Percentiles rank a stretch among this genome's conserved stretches.
These are phyloP conservation scores for Ondatra zibethicus DNA, from an alignment of 2,113 vertebrate genomes.

Conservation along the genomic window DNA sequence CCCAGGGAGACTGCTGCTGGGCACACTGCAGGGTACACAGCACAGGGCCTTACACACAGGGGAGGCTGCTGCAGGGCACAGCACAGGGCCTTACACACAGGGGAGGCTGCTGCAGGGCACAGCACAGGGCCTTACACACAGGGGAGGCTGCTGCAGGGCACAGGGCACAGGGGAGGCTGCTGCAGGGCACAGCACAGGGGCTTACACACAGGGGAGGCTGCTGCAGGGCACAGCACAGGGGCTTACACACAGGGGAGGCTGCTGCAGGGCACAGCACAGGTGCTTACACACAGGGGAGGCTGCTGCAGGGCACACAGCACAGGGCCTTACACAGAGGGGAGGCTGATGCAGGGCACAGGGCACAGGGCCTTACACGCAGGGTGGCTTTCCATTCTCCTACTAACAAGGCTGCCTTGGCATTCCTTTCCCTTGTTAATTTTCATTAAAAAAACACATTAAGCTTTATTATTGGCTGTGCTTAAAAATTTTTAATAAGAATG, in stretches of 20 bases:
- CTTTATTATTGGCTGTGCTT: slow-evolving; percentile 45
- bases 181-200: too few species aligned
- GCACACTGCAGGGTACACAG: background rate
- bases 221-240: too few species aligned
- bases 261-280: too few species aligned
- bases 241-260: too few species aligned
- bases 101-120: too few species aligned
- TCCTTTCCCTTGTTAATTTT: slow-evolving; percentile 51
- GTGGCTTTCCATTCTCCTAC: background rate
- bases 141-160: too few species aligned
- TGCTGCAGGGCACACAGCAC: background rate
- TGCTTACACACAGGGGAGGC: background rate
- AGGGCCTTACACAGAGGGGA: too few species aligned
- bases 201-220: too few species aligned
- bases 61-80: background rate
- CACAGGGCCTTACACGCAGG: background rate
- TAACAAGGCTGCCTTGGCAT: background rate
- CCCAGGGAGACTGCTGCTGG: background rate
- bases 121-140: too few species aligned
- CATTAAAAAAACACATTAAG: slow-evolving; percentile 42
- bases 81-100: too few species aligned
- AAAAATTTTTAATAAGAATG: slow-evolving; percentile 43
- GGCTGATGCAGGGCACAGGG: too few species aligned
- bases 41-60: background rate
- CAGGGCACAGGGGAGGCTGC: too few species aligned